Percentiles rank a stretch among this genome's conserved stretches.
These are phyloP conservation scores for Puffinus mauretanicus DNA, from an alignment of 2,113 vertebrate species.

Conservation along the genomic window DNA sequence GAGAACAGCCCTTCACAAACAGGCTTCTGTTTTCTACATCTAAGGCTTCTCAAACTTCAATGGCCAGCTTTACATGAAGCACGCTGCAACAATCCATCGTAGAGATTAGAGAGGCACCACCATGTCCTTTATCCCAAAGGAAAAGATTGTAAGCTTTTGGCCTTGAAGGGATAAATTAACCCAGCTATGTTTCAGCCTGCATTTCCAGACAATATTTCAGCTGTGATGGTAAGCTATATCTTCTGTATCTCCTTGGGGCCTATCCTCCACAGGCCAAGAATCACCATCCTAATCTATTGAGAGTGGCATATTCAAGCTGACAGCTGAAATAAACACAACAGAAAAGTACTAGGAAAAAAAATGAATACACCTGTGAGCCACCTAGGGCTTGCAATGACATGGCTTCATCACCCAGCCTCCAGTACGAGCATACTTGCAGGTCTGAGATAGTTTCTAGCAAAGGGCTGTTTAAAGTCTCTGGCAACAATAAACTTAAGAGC, in stretches of 20 bases:
- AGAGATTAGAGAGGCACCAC: background rate
- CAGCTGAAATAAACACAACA: background rate
- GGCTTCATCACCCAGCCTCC: slow-evolving; percentile 70
- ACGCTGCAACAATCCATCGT: background rate
- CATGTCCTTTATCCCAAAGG: background rate
- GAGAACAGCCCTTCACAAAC: background rate
- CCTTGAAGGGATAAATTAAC: background rate
- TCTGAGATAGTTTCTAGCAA: slow-evolving; percentile 79
- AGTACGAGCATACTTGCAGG: slow-evolving; percentile 70
- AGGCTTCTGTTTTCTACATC: background rate
- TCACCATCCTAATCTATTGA: background rate
- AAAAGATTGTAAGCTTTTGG: background rate
- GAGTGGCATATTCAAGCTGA: slow-evolving; percentile 2
- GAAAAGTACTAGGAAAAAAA: background rate
- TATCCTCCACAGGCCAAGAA: background rate
- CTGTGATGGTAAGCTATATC: background rate
- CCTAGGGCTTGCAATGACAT: slow-evolving; percentile 69
- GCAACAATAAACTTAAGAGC: slow-evolving; percentile 76
- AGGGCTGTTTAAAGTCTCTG: slow-evolving; percentile 79
- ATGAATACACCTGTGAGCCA: slow-evolving; percentile 59
- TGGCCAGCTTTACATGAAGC: background rate
- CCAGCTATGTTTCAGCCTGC: background rate
- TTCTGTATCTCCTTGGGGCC: background rate
- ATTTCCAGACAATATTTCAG: slow-evolving; percentile 14
- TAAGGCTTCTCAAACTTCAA: background rate